A percentile compares a stretch with the other conserved stretches of the same genome.
These are phyloP conservation scores for Agapostemon virescens DNA, from an alignment of 2,888 invertebrate genomes.

Conservation along the genomic window DNA sequence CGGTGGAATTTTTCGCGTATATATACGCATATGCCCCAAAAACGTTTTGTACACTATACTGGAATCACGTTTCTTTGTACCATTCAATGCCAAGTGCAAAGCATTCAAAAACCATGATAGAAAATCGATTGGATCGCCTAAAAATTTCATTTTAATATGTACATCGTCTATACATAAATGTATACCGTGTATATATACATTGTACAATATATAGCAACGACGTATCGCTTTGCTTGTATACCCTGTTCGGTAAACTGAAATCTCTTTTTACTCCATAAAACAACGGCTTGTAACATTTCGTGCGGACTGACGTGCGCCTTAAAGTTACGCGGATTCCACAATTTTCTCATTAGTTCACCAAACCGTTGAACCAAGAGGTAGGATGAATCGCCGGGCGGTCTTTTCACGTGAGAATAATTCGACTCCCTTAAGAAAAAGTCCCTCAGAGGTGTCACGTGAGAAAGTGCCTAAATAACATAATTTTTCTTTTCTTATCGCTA, in stretches of 20 bases:
- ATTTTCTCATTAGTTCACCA: slow-evolving; percentile 96
- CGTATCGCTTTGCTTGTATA: slow-evolving; percentile 77
- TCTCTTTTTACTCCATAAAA: slow-evolving; percentile 96
- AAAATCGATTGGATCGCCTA: slow-evolving; percentile 98
- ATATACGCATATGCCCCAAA: slow-evolving; percentile 93
- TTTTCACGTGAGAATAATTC: slow-evolving; percentile 92
- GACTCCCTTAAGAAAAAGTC: slow-evolving; percentile 97
- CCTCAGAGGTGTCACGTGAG: slow-evolving; percentile 96
- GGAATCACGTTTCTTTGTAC: slow-evolving; percentile 92
- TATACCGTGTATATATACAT: too few relatives aligned
- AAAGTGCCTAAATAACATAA: slow-evolving; percentile 87
- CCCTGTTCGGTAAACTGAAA: slow-evolving; percentile 99
- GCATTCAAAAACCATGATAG: slow-evolving; percentile 99
- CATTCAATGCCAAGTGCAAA: slow-evolving; percentile 95
- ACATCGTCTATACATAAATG: neutral
- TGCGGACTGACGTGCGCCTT: slow-evolving; percentile 99
- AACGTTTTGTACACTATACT: slow-evolving; percentile 98
- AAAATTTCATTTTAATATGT: slow-evolving; percentile 55
- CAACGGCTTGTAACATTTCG: slow-evolving; percentile 99
- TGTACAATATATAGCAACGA: neutral
- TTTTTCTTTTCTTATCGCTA: slow-evolving; percentile 18
- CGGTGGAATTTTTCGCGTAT: slow-evolving; percentile 95
- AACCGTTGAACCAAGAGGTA: slow-evolving; percentile 95
- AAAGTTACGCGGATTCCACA: slow-evolving; percentile 99
- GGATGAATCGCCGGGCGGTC: slow-evolving; percentile 97